A percentile compares a stretch with the other conserved stretches of the same genome.
Evolutionary conservation across 2,888 invertebrate genomes (phyloP).

Genomic region (Entomobrya multifasciata): DNA sequence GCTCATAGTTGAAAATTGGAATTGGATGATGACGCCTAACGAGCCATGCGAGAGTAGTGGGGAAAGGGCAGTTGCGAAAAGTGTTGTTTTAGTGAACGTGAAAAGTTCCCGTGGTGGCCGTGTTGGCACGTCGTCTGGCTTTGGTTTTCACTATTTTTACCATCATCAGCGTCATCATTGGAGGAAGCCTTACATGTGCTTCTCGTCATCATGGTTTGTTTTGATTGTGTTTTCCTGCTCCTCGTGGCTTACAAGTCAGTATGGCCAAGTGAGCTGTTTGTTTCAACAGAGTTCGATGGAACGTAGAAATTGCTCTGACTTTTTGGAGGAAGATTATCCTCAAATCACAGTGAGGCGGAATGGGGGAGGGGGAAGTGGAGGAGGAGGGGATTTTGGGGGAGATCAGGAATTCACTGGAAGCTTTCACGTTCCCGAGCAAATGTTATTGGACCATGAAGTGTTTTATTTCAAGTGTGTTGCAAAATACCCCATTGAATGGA

Average conservation of each 20-base stretch:
- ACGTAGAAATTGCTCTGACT: slow-evolving; percentile 47
- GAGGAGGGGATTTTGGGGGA: too few relatives aligned
- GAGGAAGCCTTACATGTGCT: slow-evolving; percentile 4
- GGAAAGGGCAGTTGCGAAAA: background rate
- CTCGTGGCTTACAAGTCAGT: slow-evolving; percentile 47
- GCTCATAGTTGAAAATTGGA: background rate
- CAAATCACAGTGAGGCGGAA: slow-evolving; percentile 33
- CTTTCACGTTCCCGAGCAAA: slow-evolving; percentile 42
- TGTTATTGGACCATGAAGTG: slow-evolving; percentile 47
- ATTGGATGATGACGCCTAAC: background rate
- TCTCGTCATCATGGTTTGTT: background rate
- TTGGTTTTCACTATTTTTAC: too few relatives aligned
- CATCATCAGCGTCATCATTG: background rate
- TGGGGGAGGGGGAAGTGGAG: too few relatives aligned
- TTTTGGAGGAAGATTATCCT: slow-evolving; percentile 47
- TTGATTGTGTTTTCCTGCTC: slow-evolving; percentile 9
- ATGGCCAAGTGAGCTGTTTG: slow-evolving; percentile 28
- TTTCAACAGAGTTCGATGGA: slow-evolving; percentile 49
- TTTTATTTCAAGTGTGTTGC: slow-evolving; percentile 67
- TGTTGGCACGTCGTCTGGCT: too few relatives aligned
- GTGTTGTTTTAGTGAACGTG: slow-evolving; percentile 15
- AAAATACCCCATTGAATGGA: slow-evolving; percentile 69
- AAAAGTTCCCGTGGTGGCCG: background rate
- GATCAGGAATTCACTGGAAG: slow-evolving; percentile 44
- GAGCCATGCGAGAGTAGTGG: background rate